Base-by-base conservation (phyloP, 2,113 vertebrate species). In the Fulica atra region DNA sequence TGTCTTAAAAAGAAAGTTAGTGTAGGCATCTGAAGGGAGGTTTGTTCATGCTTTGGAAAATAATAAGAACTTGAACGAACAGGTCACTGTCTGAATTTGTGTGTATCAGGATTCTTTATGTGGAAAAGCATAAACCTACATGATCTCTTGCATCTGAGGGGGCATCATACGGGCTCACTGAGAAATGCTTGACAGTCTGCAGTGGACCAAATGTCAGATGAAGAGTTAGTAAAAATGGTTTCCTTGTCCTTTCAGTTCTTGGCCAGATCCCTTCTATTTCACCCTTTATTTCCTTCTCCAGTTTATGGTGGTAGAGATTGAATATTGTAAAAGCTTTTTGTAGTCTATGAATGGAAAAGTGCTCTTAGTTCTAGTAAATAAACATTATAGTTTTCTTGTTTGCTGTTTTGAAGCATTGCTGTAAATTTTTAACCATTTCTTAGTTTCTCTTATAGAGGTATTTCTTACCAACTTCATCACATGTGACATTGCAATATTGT, bases 301-400 rank as follows among this genome's bases (percentile, higher is more conserved):
- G 1, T 86, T 92, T 71, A 79, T 78, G 76, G 60, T 1, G 0
- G 13, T 71, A 57, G 71, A 80, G 80, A 68, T 83, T 38, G 72
- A 90, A 4, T 86, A 61, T n/a, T 86, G 65, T 92, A 64, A 95
- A 84, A 96, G 80, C 60, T 94, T 38, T 92, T 81, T 90, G 71
- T 93, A 76, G 51, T 93, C 88, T 92, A 53, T 46, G 69, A 81
- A n/a, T 91, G 93, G 80, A 93, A 93, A 92, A 94, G 28, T 78
- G 65, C 72, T 86, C 16, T 46, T 89, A 38, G 74, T 83, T 77
- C 56, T 83, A 71, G 35, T 68, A 66, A 68, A 44, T 44, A 61
- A 78, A n/a, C 53, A 60, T 78, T 69, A 11, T 6, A 7, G 14
- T 54, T 69, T 61, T 79, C 38, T 79, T 76, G 20, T 69, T 84